phyloP scores from a whole-genome alignment of 2,888 invertebrate genomes.

The Lagria hirta region DNA sequence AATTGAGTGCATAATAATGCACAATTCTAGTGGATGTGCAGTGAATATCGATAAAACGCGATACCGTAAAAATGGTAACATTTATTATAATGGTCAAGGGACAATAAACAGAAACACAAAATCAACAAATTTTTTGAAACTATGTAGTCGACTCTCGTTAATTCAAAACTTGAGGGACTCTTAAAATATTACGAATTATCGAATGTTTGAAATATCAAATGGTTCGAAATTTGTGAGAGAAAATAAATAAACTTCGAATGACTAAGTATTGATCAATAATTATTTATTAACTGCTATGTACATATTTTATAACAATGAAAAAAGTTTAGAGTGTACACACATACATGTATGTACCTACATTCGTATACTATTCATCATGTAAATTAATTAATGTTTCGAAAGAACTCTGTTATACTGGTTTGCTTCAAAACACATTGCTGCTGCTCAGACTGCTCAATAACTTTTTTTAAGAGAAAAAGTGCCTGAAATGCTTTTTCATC shows the following conservation, averaged over 20 bases:
- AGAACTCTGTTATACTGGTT: too few species aligned
- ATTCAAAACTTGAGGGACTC: constrained; percentile 2
- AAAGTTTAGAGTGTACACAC: constrained; percentile 1
- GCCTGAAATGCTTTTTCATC: constrained; percentile 7
- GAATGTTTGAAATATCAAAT: constrained; percentile 2
- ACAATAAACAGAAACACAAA: too few species aligned
- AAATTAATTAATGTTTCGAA: constrained; percentile 7
- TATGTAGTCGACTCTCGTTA: not conserved
- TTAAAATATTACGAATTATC: constrained; percentile 1
- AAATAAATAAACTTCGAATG: constrained; percentile 1
- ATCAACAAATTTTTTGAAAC: too few species aligned
- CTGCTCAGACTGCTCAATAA: constrained; percentile 8
- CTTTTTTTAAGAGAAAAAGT: constrained; percentile 9
- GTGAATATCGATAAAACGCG: too few species aligned
- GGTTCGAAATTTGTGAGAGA: constrained; percentile 1
- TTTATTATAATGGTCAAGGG: too few species aligned
- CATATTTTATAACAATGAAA: not conserved
- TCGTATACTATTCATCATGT: constrained; percentile 1
- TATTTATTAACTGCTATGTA: constrained; percentile 2
- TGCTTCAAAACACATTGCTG: constrained; percentile 7
- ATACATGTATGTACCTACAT: too few species aligned
- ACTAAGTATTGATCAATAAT: not conserved
- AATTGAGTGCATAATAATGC: too few species aligned
- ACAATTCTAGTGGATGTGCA: too few species aligned
- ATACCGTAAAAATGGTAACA: too few species aligned